These are phyloP conservation scores for Lithobius niger DNA, from an alignment of 1,140 invertebrate species.

Conservation along the genomic window DNA sequence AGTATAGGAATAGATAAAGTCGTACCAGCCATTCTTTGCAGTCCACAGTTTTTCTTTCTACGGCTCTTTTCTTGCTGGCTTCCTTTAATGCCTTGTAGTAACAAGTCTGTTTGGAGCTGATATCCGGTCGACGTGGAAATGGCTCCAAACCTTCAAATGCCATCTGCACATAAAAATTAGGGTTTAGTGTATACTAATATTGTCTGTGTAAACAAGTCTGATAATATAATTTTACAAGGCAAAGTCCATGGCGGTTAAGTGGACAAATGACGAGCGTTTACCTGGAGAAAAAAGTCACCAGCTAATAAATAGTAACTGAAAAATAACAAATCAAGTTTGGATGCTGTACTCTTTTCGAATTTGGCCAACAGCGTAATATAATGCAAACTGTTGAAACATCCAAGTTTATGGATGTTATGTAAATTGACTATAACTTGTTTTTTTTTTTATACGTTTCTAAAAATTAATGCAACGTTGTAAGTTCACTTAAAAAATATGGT, in stretches of 20 bases:
- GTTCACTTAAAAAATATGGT: too few relatives aligned
- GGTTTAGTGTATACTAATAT: background rate
- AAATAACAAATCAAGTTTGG: too few relatives aligned
- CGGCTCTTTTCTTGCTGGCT: conserved; percentile 30
- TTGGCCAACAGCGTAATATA: too few relatives aligned
- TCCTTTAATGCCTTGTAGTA: conserved; percentile 37
- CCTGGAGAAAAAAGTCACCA: too few relatives aligned
- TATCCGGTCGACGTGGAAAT: conserved; percentile 34
- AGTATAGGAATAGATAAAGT: too few relatives aligned
- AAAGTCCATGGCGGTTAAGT: background rate
- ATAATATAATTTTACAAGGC: background rate
- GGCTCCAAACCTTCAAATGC: conserved; percentile 39
- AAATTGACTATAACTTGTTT: too few relatives aligned
- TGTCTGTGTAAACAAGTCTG: background rate
- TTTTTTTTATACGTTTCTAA: too few relatives aligned
- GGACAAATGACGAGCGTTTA: background rate
- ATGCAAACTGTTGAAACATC: too few relatives aligned
- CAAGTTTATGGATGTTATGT: too few relatives aligned
- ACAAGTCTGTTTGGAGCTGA: conserved; percentile 33
- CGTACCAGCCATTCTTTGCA: conserved; percentile 23
- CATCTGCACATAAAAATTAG: conserved; percentile 23
- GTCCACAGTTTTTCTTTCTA: conserved; percentile 25
- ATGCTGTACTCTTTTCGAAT: too few relatives aligned
- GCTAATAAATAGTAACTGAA: too few relatives aligned
- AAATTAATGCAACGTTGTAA: too few relatives aligned